These are phyloP conservation scores for Forbesichthys agassizii DNA, from an alignment of 2,113 vertebrate genomes.

Conservation along the genomic window DNA sequence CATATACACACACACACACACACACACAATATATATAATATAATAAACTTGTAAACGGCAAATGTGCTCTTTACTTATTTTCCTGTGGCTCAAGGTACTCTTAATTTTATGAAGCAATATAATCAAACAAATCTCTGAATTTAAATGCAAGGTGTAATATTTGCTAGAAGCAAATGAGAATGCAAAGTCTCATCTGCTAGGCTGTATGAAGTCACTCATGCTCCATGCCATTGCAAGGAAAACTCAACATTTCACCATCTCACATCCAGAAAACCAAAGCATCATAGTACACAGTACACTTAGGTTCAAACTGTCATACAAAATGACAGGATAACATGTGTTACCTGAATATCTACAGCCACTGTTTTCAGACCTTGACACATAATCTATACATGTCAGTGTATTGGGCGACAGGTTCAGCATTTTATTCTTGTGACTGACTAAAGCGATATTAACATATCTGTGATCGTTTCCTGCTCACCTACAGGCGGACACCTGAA, in stretches of 20 bases:
- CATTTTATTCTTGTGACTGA: conserved; percentile 31
- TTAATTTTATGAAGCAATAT: conserved; percentile 36
- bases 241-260: neutral
- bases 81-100: conserved; percentile 15
- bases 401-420: conserved; percentile 29
- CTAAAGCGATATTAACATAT: conserved; percentile 12
- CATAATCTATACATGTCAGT: conserved; percentile 51
- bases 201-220: too few species aligned
- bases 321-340: conserved; percentile 27
- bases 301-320: conserved; percentile 33
- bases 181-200: conserved; percentile 4
- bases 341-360: conserved; percentile 24
- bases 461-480: conserved; percentile 23
- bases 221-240: neutral
- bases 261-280: too few species aligned
- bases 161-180: conserved; percentile 21
- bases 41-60: conserved; percentile 9
- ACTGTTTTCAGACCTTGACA: conserved; percentile 33
- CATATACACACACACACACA: neutral
- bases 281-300: too few species aligned
- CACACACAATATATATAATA: conserved; percentile 1
- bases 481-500: conserved; percentile 22
- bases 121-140: conserved; percentile 21
- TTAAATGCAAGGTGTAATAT: conserved; percentile 13
- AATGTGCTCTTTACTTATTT: conserved; percentile 34